Conservation (phyloP, 2,888 invertebrate genomes). For the Malthinus flaveolus region DNA sequence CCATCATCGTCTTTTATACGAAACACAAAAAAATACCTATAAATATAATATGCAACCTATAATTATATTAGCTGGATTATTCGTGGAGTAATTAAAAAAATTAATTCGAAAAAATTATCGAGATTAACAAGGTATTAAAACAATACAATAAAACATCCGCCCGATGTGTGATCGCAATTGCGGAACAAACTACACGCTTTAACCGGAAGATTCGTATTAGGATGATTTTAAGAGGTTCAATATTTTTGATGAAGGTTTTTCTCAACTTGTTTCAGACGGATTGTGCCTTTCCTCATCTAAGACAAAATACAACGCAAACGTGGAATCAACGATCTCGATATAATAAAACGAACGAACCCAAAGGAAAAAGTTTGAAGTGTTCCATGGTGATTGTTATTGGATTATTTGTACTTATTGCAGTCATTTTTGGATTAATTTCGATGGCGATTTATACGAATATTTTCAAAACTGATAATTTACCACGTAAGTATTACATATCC, state of each 20-base stretch:
- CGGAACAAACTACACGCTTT: constrained; percentile 5
- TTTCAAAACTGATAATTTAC: neutral
- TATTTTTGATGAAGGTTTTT: constrained; percentile 2
- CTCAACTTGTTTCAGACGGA: constrained; percentile 43
- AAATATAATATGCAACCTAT: too few species aligned
- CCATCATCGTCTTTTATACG: too few species aligned
- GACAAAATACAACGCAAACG: constrained; percentile 41
- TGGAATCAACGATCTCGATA: constrained; percentile 44
- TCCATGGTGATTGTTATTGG: neutral
- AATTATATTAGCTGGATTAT: too few species aligned
- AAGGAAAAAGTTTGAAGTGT: constrained; percentile 1
- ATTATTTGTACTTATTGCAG: neutral
- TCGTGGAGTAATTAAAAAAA: too few species aligned
- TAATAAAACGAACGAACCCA: constrained; percentile 14
- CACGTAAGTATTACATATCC: neutral
- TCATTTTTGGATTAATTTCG: neutral
- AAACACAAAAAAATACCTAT: too few species aligned
- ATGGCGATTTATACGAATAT: neutral
- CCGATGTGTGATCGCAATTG: neutral
- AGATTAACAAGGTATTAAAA: too few species aligned
- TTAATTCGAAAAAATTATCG: too few species aligned
- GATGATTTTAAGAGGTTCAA: constrained; percentile 5
- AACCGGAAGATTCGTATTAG: constrained; percentile 9
- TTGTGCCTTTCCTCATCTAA: constrained; percentile 43
- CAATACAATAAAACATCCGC: neutral